A percentile compares a stretch with the other conserved stretches of the same genome.
Evolutionary conservation across 2,888 invertebrate species (phyloP).

Genomic region (Arrhopalites spinosus): DNA sequence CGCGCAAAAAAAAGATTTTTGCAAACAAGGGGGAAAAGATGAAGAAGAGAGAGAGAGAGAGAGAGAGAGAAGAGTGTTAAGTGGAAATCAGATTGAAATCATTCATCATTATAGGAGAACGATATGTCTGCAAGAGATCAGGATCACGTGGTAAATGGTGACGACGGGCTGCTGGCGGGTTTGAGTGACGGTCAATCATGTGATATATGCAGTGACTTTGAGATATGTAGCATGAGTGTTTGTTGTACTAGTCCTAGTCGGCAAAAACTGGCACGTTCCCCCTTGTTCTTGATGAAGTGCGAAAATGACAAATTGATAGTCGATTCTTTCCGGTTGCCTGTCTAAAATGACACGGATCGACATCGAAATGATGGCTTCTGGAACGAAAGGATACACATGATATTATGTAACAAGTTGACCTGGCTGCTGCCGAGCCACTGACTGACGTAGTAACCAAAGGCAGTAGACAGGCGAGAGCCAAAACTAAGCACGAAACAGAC

Average conservation of each 20-base stretch:
- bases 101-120: conserved; percentile 18
- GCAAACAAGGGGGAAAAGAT: too few species aligned
- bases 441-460: conserved; percentile 31
- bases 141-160: conserved; percentile 25
- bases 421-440: conserved; percentile 20
- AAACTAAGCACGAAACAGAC: conserved; percentile 24
- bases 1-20: too few species aligned
- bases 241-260: neutral
- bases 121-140: conserved; percentile 19
- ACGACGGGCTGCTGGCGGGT: conserved; percentile 10
- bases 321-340: conserved; percentile 46
- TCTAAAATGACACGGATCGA: conserved; percentile 41
- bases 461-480: conserved; percentile 13
- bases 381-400: conserved; percentile 41
- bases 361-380: conserved; percentile 32
- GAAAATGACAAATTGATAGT: conserved; percentile 52
- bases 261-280: conserved; percentile 33
- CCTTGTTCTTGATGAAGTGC: conserved; percentile 36
- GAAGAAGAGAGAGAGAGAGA: too few species aligned
- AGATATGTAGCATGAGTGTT: neutral
- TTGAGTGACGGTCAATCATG: conserved; percentile 43
- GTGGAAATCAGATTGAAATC: conserved; percentile 5
- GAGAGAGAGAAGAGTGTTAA: too few species aligned
- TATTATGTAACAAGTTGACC: conserved; percentile 47
- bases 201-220: neutral